These are phyloP conservation scores for Thalassophryne amazonica DNA, from an alignment of 2,797 vertebrate genomes.

Conservation along the genomic window DNA sequence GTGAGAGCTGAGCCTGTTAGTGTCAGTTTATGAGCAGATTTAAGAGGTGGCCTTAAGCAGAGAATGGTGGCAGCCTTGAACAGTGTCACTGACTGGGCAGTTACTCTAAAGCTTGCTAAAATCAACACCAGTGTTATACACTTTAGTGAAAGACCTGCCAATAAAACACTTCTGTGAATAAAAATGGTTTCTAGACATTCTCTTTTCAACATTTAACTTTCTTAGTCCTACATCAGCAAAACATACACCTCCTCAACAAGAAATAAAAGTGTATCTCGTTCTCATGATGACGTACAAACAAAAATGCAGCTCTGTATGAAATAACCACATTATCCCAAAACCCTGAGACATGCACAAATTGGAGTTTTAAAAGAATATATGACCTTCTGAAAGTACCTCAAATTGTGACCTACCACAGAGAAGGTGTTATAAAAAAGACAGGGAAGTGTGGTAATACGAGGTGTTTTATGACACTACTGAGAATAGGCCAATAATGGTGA, in stretches of 20 bases:
- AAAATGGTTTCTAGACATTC: constrained; percentile 21
- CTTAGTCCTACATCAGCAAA: constrained; percentile 21
- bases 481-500: constrained; percentile 75
- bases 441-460: constrained; percentile 69
- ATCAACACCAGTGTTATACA: constrained; percentile 75
- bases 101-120: constrained; percentile 61
- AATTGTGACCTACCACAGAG: constrained; percentile 64
- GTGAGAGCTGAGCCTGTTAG: constrained; percentile 41
- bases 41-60: constrained; percentile 64
- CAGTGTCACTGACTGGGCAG: constrained; percentile 65
- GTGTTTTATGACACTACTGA: constrained; percentile 77
- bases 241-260: constrained; percentile 11
- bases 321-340: constrained; percentile 19
- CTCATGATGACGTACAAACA: constrained; percentile 3
- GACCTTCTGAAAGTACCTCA: constrained; percentile 40
- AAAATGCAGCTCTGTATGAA: constrained; percentile 23
- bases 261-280: constrained; percentile 22
- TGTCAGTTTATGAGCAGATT: constrained; percentile 68
- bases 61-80: constrained; percentile 65
- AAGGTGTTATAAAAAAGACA: constrained; percentile 50
- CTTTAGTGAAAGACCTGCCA: constrained; percentile 63
- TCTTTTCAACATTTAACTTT: constrained; percentile 41
- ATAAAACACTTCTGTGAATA: constrained; percentile 63
- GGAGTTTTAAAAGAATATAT: constrained; percentile 48
- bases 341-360: constrained; percentile 27